Conservation (phyloP, 2,888 invertebrate species). For the Netelia melanura region DNA sequence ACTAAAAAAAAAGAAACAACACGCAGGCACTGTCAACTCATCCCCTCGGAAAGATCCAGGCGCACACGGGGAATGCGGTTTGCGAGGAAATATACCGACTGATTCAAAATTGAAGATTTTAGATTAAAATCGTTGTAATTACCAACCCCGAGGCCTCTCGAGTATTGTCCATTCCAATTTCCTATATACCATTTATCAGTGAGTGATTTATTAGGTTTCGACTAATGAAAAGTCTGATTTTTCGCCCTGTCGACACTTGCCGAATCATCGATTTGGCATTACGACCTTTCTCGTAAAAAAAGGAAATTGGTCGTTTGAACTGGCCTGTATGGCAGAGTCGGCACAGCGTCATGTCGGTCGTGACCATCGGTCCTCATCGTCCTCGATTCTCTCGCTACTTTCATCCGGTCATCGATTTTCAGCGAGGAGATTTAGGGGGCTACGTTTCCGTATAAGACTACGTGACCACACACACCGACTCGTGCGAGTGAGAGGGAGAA, state of each 20-base stretch:
- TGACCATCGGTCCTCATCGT: conserved; percentile 31
- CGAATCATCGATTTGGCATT: neutral
- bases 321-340: conserved; percentile 17
- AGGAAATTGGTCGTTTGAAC: conserved; percentile 25
- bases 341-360: neutral
- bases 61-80: neutral
- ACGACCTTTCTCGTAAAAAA: neutral
- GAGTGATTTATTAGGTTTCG: neutral
- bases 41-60: conserved; percentile 23
- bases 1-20: conserved; percentile 56
- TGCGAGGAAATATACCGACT: neutral
- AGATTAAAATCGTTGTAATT: neutral
- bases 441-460: conserved; percentile 50
- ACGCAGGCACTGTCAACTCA: conserved; percentile 26
- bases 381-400: conserved; percentile 25
- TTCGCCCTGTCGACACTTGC: neutral
- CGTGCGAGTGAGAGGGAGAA: neutral
- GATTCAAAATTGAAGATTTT: conserved; percentile 10
- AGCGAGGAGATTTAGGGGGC: conserved; percentile 40
- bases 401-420: conserved; percentile 49
- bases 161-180: neutral
- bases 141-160: no score
- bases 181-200: neutral
- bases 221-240: neutral
- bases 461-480: conserved; percentile 10